A percentile compares a stretch with the other conserved stretches of the same genome.
Conservation (phyloP, 2,113 vertebrate species). For the Embiotoca jacksoni region DNA sequence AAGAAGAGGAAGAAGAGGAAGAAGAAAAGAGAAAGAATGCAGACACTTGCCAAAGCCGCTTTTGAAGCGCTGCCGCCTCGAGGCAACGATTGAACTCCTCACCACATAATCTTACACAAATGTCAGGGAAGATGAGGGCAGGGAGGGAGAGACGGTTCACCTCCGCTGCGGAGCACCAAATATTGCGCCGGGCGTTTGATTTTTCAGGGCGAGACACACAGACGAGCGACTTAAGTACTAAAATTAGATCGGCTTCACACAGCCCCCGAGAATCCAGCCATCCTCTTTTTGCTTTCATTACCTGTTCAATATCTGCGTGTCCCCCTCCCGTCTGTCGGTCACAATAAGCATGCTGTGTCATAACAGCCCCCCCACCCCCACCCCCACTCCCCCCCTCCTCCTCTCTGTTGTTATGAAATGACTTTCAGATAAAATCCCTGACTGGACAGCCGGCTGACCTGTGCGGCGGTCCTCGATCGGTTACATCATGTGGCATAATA, state of each 20-base stretch:
- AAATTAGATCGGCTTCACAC: slow-evolving; percentile 48
- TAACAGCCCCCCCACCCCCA: slow-evolving; percentile 21
- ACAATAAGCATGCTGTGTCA: slow-evolving; percentile 41
- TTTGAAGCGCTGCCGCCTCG: slow-evolving; percentile 45
- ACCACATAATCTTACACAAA: slow-evolving; percentile 38
- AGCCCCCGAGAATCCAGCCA: slow-evolving; percentile 4
- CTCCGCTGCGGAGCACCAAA: slow-evolving; percentile 16
- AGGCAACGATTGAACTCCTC: slow-evolving; percentile 51
- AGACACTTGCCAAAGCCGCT: slow-evolving; percentile 34
- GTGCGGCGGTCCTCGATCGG: background rate
- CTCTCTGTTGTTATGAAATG: slow-evolving; percentile 42
- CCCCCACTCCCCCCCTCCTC: too few relatives aligned
- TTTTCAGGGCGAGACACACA: slow-evolving; percentile 2
- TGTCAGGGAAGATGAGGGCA: slow-evolving; percentile 40
- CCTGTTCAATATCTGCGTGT: slow-evolving; percentile 43
- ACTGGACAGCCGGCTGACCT: slow-evolving; percentile 39
- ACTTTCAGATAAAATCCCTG: slow-evolving; percentile 43
- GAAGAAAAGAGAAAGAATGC: background rate
- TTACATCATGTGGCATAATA: slow-evolving; percentile 47
- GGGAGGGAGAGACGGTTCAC: slow-evolving; percentile 33
- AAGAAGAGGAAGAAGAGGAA: too few relatives aligned
- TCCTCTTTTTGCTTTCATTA: background rate
- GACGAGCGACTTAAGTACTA: slow-evolving; percentile 20
- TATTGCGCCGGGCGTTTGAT: background rate
- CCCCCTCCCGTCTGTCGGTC: slow-evolving; percentile 11